These are phyloP conservation scores for Epinotia nisella DNA, from an alignment of 2,888 invertebrate species.

Conservation along the genomic window DNA sequence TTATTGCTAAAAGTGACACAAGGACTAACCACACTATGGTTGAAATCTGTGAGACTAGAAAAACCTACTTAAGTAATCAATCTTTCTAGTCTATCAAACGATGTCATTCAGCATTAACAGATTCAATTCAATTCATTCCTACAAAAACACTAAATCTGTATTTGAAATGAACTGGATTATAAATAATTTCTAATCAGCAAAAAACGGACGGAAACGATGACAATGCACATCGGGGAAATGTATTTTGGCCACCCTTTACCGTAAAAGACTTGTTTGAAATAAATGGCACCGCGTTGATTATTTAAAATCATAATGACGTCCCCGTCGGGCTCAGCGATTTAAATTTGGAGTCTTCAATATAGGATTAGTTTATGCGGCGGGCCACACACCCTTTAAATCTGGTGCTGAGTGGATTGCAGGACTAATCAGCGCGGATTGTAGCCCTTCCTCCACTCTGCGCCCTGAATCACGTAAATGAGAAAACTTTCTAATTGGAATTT, in stretches of 20 bases:
- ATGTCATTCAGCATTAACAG: background rate
- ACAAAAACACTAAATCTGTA: background rate
- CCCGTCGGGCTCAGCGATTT: slow-evolving; percentile 58
- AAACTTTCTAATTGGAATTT: slow-evolving; percentile 85
- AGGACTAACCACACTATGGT: too few relatives aligned
- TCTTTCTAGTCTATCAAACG: too few relatives aligned
- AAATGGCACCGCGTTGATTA: slow-evolving; percentile 24
- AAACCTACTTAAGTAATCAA: too few relatives aligned
- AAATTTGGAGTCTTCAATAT: slow-evolving; percentile 67
- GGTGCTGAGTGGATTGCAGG: slow-evolving; percentile 73
- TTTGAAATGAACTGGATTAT: slow-evolving; percentile 15
- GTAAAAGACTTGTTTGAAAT: slow-evolving; percentile 29
- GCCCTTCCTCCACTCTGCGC: slow-evolving; percentile 80
- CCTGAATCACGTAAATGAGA: slow-evolving; percentile 84
- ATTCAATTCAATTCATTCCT: background rate
- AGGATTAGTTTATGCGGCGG: slow-evolving; percentile 76
- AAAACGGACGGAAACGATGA: slow-evolving; percentile 20
- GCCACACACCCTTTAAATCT: slow-evolving; percentile 76
- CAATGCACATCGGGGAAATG: slow-evolving; percentile 3
- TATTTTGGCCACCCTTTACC: slow-evolving; percentile 20
- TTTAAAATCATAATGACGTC: slow-evolving; percentile 35
- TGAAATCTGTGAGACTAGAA: too few relatives aligned
- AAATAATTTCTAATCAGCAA: slow-evolving; percentile 13
- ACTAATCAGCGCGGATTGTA: slow-evolving; percentile 82
- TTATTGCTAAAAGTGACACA: too few relatives aligned